phyloP scores from a whole-genome alignment of 2,113 vertebrate species.

The Siniperca knerii region DNA sequence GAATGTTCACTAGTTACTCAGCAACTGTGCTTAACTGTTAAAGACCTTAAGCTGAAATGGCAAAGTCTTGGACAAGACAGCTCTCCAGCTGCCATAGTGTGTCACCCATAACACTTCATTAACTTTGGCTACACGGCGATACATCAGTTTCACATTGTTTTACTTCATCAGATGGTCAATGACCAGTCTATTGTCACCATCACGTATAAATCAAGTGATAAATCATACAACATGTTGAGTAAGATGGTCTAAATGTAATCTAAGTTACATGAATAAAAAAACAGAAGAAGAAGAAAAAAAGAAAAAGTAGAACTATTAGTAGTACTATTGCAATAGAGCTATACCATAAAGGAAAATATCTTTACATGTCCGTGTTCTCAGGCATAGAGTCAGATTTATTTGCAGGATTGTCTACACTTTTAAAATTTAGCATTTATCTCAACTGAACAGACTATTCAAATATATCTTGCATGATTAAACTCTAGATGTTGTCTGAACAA shows the following conservation, averaged over 20 bases:
- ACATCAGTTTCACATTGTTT: not conserved
- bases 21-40: slow-evolving; percentile 67
- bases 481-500: not conserved
- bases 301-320: too few species aligned
- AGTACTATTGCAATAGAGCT: not conserved
- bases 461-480: not conserved
- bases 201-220: not conserved
- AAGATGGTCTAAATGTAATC: not conserved
- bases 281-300: not conserved
- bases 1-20: slow-evolving; percentile 80
- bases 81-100: slow-evolving; percentile 12
- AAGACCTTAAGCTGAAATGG: slow-evolving; percentile 66
- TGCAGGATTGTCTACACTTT: not conserved
- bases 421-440: not conserved
- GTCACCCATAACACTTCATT: slow-evolving; percentile 13
- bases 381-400: not conserved
- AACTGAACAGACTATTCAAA: not conserved
- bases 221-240: not conserved
- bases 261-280: not conserved
- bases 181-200: not conserved
- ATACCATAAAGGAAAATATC: not conserved
- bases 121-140: not conserved
- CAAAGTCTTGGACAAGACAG: slow-evolving; percentile 54
- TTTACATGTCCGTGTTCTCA: not conserved
- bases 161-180: not conserved